Percentiles rank a stretch among this genome's conserved stretches.
These are phyloP conservation scores for Archocentrus centrarchus DNA, from an alignment of 2,113 vertebrate genomes.

Conservation along the genomic window DNA sequence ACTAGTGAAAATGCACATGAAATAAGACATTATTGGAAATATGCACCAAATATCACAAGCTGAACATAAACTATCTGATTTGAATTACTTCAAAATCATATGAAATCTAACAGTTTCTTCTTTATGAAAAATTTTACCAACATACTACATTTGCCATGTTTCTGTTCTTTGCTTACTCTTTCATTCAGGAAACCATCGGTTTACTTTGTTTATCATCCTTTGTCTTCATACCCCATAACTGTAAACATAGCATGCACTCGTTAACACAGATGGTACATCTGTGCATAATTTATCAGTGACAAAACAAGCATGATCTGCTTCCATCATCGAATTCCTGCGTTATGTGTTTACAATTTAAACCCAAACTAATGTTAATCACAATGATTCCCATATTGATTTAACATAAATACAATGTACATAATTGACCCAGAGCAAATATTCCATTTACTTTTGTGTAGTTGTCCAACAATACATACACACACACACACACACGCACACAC, in stretches of 20 bases:
- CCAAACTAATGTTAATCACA: neutral
- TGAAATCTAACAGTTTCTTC: neutral
- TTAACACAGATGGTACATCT: slow-evolving; percentile 12
- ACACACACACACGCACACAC: too few relatives aligned
- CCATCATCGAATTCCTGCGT: neutral
- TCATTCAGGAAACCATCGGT: neutral
- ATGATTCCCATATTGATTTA: neutral
- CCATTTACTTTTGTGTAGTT: neutral
- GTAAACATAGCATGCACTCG: slow-evolving; percentile 11
- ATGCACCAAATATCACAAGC: neutral
- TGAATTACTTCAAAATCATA: neutral
- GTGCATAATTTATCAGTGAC: slow-evolving; percentile 28
- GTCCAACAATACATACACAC: neutral
- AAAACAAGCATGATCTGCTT: neutral
- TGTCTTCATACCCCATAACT: slow-evolving; percentile 8
- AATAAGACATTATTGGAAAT: neutral
- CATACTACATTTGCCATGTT: neutral
- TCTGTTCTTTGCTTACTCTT: neutral
- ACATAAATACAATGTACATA: neutral
- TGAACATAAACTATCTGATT: neutral
- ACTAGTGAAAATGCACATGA: neutral
- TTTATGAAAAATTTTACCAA: too few relatives aligned
- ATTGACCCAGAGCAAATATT: slow-evolving; percentile 12
- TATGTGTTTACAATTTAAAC: slow-evolving; percentile 4
- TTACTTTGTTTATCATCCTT: slow-evolving; percentile 8